Conservation (phyloP, 2,888 invertebrate species). For the Choreutis nemorana region DNA sequence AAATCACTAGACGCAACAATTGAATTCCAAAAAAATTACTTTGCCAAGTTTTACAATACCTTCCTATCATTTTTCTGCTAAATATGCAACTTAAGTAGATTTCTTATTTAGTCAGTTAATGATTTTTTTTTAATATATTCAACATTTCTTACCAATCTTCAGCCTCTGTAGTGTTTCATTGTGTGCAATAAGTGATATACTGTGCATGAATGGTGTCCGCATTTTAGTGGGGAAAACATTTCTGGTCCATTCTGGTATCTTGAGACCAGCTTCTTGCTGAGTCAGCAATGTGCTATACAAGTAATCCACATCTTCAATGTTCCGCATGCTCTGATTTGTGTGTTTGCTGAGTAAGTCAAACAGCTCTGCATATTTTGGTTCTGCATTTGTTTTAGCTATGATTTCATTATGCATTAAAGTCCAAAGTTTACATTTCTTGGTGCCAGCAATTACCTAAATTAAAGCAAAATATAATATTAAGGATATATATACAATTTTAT, state of each 20-base stretch:
- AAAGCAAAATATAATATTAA: slow-evolving; percentile 10
- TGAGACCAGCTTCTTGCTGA: slow-evolving; percentile 68
- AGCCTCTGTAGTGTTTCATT: slow-evolving; percentile 74
- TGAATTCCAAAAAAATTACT: too few species aligned
- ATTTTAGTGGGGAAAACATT: slow-evolving; percentile 74
- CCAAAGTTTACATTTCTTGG: slow-evolving; percentile 42
- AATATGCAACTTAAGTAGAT: background rate
- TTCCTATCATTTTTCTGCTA: slow-evolving; percentile 1
- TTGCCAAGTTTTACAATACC: too few species aligned
- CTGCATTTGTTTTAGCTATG: slow-evolving; percentile 48
- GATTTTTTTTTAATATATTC: background rate
- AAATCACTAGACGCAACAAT: too few species aligned
- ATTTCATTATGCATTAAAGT: slow-evolving; percentile 53
- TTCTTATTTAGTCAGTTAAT: too few species aligned
- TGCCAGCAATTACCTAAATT: slow-evolving; percentile 44
- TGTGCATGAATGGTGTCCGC: slow-evolving; percentile 71
- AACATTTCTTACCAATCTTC: slow-evolving; percentile 67
- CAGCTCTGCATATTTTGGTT: slow-evolving; percentile 67
- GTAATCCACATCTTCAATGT: slow-evolving; percentile 73
- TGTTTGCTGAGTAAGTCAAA: slow-evolving; percentile 68
- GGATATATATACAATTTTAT: background rate
- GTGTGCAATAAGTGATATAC: slow-evolving; percentile 75
- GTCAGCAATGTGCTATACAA: slow-evolving; percentile 76
- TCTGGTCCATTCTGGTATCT: slow-evolving; percentile 79
- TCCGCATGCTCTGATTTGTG: slow-evolving; percentile 51